A percentile compares a stretch with the other conserved stretches of the same genome.
Evolutionary conservation across 2,888 invertebrate genomes (phyloP).

Genomic region (Cosmia trapezina): DNA sequence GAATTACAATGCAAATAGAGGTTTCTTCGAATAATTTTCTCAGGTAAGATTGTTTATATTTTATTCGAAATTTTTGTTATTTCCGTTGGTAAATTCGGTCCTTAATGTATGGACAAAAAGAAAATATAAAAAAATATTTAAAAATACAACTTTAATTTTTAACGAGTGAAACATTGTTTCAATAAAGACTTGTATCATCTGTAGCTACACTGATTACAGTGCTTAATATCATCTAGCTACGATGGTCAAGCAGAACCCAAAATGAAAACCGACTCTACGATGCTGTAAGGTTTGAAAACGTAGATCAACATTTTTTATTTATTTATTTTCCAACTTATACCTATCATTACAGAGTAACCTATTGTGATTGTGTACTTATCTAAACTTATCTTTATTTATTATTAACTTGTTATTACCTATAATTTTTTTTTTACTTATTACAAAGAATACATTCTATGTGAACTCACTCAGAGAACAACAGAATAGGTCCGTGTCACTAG

Average conservation of each 20-base stretch:
- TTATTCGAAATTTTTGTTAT: background rate
- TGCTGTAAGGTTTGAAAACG: background rate
- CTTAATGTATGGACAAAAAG: no score
- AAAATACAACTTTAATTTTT: no score
- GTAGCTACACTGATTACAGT: background rate
- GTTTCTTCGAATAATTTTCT: conserved; percentile 68
- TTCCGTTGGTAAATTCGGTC: background rate
- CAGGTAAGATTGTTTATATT: conserved; percentile 28
- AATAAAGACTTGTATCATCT: background rate
- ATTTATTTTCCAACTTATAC: no score
- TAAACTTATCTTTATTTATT: no score
- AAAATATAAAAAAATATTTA: background rate
- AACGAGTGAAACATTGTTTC: background rate
- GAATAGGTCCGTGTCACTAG: no score
- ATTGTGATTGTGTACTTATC: no score
- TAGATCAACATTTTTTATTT: no score
- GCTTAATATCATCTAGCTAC: background rate
- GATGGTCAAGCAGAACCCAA: background rate
- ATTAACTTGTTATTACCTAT: no score
- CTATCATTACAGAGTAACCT: no score
- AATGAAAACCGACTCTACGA: background rate
- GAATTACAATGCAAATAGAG: conserved; percentile 80
- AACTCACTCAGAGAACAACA: no score
- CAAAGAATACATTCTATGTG: no score
- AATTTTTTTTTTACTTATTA: no score